phyloP scores from a whole-genome alignment of 2,797 vertebrate genomes.

The Rhyacichthys aspro region DNA sequence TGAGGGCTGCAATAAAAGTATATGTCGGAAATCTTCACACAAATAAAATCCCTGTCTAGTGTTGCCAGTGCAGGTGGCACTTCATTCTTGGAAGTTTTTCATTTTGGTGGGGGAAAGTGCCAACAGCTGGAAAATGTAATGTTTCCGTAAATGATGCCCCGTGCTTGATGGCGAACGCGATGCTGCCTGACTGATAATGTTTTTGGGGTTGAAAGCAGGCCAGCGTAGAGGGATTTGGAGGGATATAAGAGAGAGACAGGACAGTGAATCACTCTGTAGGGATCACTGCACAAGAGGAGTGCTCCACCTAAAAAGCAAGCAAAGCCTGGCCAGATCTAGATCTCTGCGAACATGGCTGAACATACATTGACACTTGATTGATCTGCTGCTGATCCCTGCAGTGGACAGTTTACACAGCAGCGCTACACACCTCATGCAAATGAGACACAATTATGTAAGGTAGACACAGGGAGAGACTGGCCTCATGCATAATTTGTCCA shows the following conservation, averaged over 20 bases:
- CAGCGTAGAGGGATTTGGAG: conserved; percentile 56
- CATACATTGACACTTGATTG: conserved; percentile 56
- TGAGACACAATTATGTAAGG: conserved; percentile 25
- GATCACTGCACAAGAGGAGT: conserved; percentile 60
- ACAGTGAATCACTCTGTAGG: conserved; percentile 60
- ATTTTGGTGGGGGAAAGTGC: conserved; percentile 41
- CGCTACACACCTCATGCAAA: conserved; percentile 32
- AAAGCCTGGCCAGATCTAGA: conserved; percentile 49
- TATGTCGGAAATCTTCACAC: conserved; percentile 41
- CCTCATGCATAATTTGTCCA: conserved; percentile 16
- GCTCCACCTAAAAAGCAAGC: conserved; percentile 44
- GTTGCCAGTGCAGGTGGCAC: conserved; percentile 40
- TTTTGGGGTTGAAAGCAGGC: conserved; percentile 55
- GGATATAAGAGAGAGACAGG: conserved; percentile 44
- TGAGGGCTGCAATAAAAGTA: conserved; percentile 29
- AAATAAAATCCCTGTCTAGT: conserved; percentile 33
- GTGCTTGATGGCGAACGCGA: conserved; percentile 51
- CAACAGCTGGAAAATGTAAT: conserved; percentile 69
- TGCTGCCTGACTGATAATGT: conserved; percentile 61
- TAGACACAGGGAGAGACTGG: conserved; percentile 11
- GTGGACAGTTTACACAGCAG: conserved; percentile 41
- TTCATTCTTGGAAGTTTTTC: conserved; percentile 51
- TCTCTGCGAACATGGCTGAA: conserved; percentile 44
- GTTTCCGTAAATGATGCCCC: conserved; percentile 66
- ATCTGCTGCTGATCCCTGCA: conserved; percentile 47